Conservation (phyloP, 2,797 vertebrate species). For the Halcyon badia region DNA sequence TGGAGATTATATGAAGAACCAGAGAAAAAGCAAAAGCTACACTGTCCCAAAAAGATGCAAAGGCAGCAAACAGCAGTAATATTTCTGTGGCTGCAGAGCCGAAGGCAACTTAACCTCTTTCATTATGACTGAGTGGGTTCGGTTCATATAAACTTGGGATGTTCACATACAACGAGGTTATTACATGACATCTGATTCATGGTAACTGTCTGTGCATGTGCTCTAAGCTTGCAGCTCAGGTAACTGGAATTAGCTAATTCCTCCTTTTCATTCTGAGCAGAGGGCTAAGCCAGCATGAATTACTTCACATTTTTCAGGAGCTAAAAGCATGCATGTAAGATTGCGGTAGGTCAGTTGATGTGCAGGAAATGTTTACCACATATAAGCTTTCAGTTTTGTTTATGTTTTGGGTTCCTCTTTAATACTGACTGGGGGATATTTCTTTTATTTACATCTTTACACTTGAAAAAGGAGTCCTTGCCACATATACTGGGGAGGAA, state of each 20-base stretch:
- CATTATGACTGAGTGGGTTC: not conserved
- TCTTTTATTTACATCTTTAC: not conserved
- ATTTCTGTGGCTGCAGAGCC: not conserved
- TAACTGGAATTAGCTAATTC: slow-evolving; percentile 61
- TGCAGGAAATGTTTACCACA: not conserved
- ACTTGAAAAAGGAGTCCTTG: not conserved
- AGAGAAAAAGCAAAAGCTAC: not conserved
- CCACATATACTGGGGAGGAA: not conserved
- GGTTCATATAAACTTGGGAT: slow-evolving; percentile 31
- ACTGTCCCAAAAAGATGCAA: not conserved
- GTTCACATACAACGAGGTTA: not conserved
- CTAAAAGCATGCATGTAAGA: not conserved
- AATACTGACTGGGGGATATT: not conserved
- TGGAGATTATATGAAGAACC: slow-evolving; percentile 22
- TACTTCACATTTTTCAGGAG: slow-evolving; percentile 6
- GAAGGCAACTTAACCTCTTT: not conserved
- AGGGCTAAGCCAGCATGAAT: slow-evolving; percentile 9
- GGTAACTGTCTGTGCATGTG: slow-evolving; percentile 44
- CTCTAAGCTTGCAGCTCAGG: not conserved
- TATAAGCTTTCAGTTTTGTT: not conserved
- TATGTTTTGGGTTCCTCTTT: not conserved
- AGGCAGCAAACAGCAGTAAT: not conserved
- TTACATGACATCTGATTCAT: slow-evolving; percentile 24
- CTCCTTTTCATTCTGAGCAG: not conserved
- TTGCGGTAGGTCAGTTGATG: not conserved